Evolutionary conservation across 1,140 invertebrate species (phyloP).

Genomic region (Armadillidium nasatum): DNA sequence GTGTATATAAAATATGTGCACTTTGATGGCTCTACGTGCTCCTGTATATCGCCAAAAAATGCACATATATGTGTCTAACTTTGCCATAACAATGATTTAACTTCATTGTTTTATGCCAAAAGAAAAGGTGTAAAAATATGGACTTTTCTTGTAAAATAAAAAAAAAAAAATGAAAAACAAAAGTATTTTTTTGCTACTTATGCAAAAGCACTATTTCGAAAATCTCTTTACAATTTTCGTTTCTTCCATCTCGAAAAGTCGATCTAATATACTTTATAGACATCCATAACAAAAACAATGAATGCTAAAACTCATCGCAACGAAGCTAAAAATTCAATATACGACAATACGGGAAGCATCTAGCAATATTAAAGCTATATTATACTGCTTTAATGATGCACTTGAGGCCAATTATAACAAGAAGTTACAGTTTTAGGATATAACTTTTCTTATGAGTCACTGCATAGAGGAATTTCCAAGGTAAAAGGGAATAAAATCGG

Average conservation of each 20-base stretch:
- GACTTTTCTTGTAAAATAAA: not conserved
- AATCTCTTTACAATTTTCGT: conserved; percentile 8
- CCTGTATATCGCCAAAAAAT: not conserved
- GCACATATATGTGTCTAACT: not conserved
- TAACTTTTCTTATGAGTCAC: conserved; percentile 10
- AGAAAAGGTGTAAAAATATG: not conserved
- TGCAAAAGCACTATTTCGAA: not conserved
- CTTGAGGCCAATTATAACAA: conserved; percentile 12
- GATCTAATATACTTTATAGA: conserved; percentile 7
- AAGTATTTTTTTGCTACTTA: not conserved
- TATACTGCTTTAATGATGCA: not conserved
- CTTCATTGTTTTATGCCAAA: not conserved
- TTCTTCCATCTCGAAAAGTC: not conserved
- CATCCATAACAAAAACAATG: conserved; percentile 13
- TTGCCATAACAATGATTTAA: not conserved
- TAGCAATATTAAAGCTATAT: conserved; percentile 14
- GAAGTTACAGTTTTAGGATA: conserved; percentile 10
- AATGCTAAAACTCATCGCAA: conserved; percentile 7
- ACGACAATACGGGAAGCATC: conserved; percentile 11
- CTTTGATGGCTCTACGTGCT: no score
- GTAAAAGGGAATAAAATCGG: not conserved
- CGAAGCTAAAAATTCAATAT: conserved; percentile 11
- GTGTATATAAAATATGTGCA: no score
- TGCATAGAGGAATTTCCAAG: not conserved
- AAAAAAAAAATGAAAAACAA: not conserved